Percentiles rank a stretch among this genome's conserved stretches.
These are phyloP conservation scores for Gymnoscopelus microlampas DNA, from an alignment of 2,797 vertebrate genomes.

Conservation along the genomic window DNA sequence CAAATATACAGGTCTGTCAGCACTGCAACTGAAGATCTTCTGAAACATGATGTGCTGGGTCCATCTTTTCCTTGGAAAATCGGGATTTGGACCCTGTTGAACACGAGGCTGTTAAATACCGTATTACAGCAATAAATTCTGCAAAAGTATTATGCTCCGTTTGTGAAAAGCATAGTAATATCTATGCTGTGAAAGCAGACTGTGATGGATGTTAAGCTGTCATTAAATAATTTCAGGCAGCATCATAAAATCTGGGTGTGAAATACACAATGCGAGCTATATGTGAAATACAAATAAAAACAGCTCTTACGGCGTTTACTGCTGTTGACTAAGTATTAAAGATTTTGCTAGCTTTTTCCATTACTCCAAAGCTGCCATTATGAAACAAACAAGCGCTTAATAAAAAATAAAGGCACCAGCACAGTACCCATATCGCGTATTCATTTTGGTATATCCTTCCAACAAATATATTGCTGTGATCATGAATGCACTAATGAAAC, in stretches of 20 bases:
- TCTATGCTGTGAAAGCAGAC: constrained; percentile 5
- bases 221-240: constrained; percentile 4
- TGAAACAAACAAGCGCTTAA: constrained; percentile 11
- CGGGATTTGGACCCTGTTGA: no score
- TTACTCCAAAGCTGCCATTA: constrained; percentile 14
- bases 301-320: not conserved
- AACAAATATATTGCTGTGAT: not conserved
- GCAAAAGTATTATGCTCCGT: not conserved
- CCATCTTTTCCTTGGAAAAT: no score
- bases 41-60: no score
- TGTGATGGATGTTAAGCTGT: constrained; percentile 1
- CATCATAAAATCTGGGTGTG: not conserved
- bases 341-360: constrained; percentile 8
- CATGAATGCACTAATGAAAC: not conserved
- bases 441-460: no score
- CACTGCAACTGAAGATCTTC: no score
- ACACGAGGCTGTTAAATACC: no score
- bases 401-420: not conserved
- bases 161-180: not conserved
- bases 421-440: not conserved
- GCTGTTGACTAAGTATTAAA: constrained; percentile 5
- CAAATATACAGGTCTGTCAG: no score
- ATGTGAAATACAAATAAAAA: constrained; percentile 12
- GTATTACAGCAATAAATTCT: not conserved
- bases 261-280: not conserved